These are phyloP conservation scores for Pelvicachromis taeniatus DNA, from an alignment of 2,113 vertebrate genomes.

Conservation along the genomic window DNA sequence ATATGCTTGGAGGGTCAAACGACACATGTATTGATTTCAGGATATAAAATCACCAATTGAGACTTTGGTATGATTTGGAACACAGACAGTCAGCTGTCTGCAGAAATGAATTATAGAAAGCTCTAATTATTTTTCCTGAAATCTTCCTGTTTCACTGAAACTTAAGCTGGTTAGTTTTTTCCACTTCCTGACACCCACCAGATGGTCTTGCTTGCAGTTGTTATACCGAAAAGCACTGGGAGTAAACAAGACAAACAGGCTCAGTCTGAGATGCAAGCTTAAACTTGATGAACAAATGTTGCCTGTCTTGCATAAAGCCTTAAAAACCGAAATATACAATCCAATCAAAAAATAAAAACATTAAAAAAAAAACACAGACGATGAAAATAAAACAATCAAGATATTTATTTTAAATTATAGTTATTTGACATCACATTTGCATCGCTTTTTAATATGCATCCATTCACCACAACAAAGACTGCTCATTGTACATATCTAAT, in stretches of 20 bases:
- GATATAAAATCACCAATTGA: constrained; percentile 6
- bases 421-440: background rate
- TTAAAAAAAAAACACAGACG: background rate
- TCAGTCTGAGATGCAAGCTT: constrained; percentile 10
- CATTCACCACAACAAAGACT: background rate
- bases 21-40: background rate
- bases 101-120: background rate
- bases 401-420: background rate
- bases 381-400: background rate
- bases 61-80: background rate
- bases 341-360: background rate
- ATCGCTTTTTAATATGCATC: background rate
- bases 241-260: constrained; percentile 33
- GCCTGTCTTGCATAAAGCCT: background rate
- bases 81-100: background rate
- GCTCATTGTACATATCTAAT: background rate
- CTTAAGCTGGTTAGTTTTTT: background rate
- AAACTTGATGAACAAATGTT: background rate
- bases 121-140: constrained; percentile 9
- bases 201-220: constrained; percentile 9
- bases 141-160: background rate
- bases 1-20: background rate
- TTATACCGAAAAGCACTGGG: background rate
- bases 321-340: background rate
- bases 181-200: constrained; percentile 7